Evolutionary conservation across 2,888 invertebrate species (phyloP), one percentile per base, ranked within the genome.

Genomic region (Ichneumon xanthorius): DNA sequence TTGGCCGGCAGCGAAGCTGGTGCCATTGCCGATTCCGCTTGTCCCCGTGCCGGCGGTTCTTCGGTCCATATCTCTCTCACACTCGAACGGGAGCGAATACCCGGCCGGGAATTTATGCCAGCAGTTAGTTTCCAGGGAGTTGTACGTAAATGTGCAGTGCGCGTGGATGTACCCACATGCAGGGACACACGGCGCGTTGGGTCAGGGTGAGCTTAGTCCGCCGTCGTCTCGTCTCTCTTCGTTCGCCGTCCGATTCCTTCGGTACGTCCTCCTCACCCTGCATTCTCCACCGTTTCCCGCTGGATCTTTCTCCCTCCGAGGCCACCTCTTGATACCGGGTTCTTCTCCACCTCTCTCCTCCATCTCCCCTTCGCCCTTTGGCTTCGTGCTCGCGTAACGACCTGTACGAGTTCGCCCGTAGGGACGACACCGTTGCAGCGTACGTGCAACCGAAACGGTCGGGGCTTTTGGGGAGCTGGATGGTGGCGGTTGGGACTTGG

Each of bases 21-120:
- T 77, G 81, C 78, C 78, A 65, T 75, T 73, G 55, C 67, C 50
- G 26, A 14, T 76, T 11, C 37, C 68, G 55, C 37, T 7, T 45
- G 65, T 50, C 37, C 70, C 16, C 53, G 61, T 53, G 53, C 72
- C 85, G 71, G 53, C 67, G 77, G 82, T 87, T 84, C 78, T 82
- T 84, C 79, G 45, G 75, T 86, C 88, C 91, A 87, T 92, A 92
- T 91, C 90, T 91, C 91, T 90, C 89, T 91, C 88, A 91, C 92
- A 90, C 91, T 90, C 90, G 91, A 92, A 89, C 87, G 87, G 87
- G 82, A 76, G 45, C 70, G 55, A 65, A 71, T 63, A 19, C 75
- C 33, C 33, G 45, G 37, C 76, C 14, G 40, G 33, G 86, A 91
- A 92, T 93, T 92, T 92, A 92, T 91, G 90, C 90, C 89, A 87